Conservation (phyloP, 1,140 invertebrate species). For the Drosophila kohkoa region DNA sequence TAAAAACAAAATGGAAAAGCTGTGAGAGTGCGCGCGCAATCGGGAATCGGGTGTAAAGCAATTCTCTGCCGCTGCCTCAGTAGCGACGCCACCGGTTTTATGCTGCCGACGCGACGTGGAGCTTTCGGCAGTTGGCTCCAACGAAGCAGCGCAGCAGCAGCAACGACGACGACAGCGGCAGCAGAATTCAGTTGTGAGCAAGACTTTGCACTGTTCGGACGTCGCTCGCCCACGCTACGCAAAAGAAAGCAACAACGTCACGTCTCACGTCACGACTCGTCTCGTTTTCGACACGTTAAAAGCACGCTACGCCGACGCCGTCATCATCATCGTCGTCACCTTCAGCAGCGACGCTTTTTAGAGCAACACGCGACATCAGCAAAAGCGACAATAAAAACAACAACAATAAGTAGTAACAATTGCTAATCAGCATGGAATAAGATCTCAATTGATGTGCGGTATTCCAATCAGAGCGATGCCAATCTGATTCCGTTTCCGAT, state of each 20-base stretch:
- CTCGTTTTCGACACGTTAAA: slow-evolving; percentile 2
- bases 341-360: slow-evolving; percentile 12
- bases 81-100: slow-evolving; percentile 40
- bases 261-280: not conserved
- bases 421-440: slow-evolving; percentile 29
- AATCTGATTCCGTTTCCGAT: slow-evolving; percentile 34
- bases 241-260: slow-evolving; percentile 7
- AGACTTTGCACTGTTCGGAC: slow-evolving; percentile 63
- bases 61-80: slow-evolving; percentile 3
- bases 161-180: slow-evolving; percentile 27
- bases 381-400: slow-evolving; percentile 22
- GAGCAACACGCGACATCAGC: slow-evolving; percentile 52
- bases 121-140: slow-evolving; percentile 37
- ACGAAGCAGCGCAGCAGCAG: slow-evolving; percentile 35
- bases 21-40: slow-evolving; percentile 45
- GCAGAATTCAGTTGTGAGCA: slow-evolving; percentile 59
- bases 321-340: not conserved
- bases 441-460: slow-evolving; percentile 7
- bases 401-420: slow-evolving; percentile 24
- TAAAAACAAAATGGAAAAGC: slow-evolving; percentile 78
- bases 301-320: slow-evolving; percentile 34
- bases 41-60: slow-evolving; percentile 15
- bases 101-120: slow-evolving; percentile 23
- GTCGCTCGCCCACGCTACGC: slow-evolving; percentile 45
- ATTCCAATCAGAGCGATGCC: slow-evolving; percentile 5